Conservation (phyloP, 1,140 invertebrate genomes). For the Harlomillsia oculata region DNA sequence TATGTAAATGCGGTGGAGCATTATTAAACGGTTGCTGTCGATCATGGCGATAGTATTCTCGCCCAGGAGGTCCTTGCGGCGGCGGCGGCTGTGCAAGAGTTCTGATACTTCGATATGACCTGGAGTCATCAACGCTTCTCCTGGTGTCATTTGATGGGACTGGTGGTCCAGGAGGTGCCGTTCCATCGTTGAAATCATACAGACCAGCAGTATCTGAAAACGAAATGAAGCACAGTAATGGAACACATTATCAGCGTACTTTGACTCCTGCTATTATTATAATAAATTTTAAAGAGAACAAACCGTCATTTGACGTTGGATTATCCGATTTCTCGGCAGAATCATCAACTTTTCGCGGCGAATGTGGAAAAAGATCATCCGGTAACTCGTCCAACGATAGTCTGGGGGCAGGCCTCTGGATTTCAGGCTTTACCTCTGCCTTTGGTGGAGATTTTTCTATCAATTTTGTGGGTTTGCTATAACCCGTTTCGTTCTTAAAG, state of each 20-base stretch:
- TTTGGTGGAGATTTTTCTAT: background rate
- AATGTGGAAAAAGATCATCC: slow-evolving; percentile 35
- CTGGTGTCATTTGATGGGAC: background rate
- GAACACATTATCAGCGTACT: background rate
- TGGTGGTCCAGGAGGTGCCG: slow-evolving; percentile 19
- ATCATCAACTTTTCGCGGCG: slow-evolving; percentile 25
- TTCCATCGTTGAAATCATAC: slow-evolving; percentile 34
- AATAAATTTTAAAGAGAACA: background rate
- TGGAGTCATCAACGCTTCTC: slow-evolving; percentile 12
- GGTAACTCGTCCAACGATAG: slow-evolving; percentile 33
- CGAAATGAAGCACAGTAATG: background rate
- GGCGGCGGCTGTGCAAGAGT: background rate
- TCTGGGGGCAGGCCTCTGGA: slow-evolving; percentile 11
- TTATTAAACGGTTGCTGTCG: slow-evolving; percentile 9
- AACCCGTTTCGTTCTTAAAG: slow-evolving; percentile 84
- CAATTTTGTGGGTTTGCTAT: slow-evolving; percentile 44
- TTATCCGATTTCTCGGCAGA: slow-evolving; percentile 1
- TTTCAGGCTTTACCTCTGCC: background rate
- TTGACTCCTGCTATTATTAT: background rate
- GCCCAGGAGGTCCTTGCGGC: slow-evolving; percentile 15
- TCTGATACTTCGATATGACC: slow-evolving; percentile 1
- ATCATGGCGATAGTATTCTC: slow-evolving; percentile 16
- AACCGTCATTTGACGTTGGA: background rate
- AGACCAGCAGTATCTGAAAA: slow-evolving; percentile 25
- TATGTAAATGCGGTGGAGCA: slow-evolving; percentile 3